Evolutionary conservation across 1,140 invertebrate species (phyloP).

Genomic region (Hycleus cichorii): DNA sequence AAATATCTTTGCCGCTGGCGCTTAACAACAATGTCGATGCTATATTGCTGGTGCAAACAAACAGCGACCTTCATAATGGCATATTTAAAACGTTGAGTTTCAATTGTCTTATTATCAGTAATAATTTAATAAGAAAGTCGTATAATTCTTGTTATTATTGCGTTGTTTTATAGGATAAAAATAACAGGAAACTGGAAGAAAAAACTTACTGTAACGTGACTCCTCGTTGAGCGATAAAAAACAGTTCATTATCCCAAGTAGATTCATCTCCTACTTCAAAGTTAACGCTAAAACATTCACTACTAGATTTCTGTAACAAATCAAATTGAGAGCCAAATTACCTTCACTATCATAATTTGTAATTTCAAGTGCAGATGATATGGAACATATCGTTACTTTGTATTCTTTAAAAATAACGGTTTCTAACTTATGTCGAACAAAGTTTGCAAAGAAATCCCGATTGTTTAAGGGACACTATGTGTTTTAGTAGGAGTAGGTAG

Average conservation of each 20-base stretch:
- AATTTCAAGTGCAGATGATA: no score
- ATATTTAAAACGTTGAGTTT: not conserved
- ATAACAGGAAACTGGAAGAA: not conserved
- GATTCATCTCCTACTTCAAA: constrained; percentile 55
- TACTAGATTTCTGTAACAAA: constrained; percentile 58
- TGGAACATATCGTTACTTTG: no score
- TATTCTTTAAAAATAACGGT: no score
- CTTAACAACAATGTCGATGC: no score
- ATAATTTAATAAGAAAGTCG: not conserved
- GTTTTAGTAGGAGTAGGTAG: no score
- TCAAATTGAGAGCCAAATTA: constrained; percentile 3
- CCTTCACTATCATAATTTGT: no score
- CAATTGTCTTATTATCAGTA: constrained; percentile 1
- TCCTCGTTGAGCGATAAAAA: constrained; percentile 61
- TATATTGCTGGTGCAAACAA: no score
- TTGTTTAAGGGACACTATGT: not conserved
- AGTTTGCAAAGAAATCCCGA: constrained; percentile 6
- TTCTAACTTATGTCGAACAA: no score
- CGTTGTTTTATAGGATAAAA: no score
- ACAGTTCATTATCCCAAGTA: constrained; percentile 54
- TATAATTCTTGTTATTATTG: not conserved
- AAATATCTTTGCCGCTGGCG: no score
- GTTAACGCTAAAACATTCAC: constrained; percentile 67
- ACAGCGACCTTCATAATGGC: no score
- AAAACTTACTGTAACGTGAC: constrained; percentile 59